These are phyloP conservation scores for Zygaena filipendulae DNA, from an alignment of 2,888 invertebrate genomes.

Conservation along the genomic window DNA sequence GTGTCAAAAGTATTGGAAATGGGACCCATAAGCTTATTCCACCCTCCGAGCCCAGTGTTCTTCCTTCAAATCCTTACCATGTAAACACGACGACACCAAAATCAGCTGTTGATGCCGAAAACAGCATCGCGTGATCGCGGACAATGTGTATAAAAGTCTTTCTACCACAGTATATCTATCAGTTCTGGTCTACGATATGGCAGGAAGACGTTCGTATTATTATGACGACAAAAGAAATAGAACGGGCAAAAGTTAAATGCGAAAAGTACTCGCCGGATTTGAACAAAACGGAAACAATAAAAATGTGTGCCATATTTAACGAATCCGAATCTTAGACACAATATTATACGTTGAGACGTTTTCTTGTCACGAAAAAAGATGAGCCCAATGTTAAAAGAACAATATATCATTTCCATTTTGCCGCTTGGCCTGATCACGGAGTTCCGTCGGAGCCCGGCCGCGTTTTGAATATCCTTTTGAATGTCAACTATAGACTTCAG, in stretches of 20 bases:
- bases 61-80: constrained; percentile 52
- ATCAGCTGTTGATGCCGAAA: constrained; percentile 39
- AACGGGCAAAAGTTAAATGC: constrained; percentile 94
- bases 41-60: constrained; percentile 41
- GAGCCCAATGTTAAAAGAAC: constrained; percentile 39
- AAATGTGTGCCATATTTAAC: constrained; percentile 81
- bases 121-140: constrained; percentile 54
- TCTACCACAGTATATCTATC: constrained; percentile 88
- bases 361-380: constrained; percentile 62
- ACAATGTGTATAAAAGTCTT: constrained; percentile 74
- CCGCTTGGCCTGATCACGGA: constrained; percentile 98
- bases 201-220: constrained; percentile 98
- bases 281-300: constrained; percentile 80
- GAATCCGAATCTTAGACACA: constrained; percentile 84
- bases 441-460: constrained; percentile 97
- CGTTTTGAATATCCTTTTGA: constrained; percentile 95
- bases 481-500: constrained; percentile 90
- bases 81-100: constrained; percentile 63
- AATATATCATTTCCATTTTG: constrained; percentile 61
- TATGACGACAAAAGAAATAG: constrained; percentile 99
- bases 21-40: constrained; percentile 36
- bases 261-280: constrained; percentile 97
- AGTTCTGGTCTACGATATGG: constrained; percentile 99
- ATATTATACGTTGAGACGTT: constrained; percentile 92
- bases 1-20: constrained; percentile 29